phyloP scores from a whole-genome alignment of 2,113 vertebrate species.

The Ammodytes marinus region DNA sequence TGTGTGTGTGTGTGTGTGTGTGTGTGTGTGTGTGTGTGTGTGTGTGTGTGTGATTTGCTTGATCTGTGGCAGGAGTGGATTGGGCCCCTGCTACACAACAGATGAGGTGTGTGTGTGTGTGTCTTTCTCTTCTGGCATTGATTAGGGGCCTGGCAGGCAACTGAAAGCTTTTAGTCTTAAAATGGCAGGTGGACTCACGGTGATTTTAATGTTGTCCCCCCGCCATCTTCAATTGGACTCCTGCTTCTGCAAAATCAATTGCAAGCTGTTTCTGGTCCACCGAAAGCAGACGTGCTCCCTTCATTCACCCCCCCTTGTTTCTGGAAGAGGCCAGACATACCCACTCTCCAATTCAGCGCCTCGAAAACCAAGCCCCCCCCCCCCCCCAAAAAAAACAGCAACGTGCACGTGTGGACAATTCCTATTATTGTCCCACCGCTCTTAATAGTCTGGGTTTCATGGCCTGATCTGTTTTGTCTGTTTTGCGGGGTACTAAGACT shows the following conservation, averaged over 20 bases:
- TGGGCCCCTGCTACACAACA: conserved; percentile 48
- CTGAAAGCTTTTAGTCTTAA: conserved; percentile 70
- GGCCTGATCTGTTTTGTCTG: conserved; percentile 66
- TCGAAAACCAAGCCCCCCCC: not conserved
- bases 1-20: no score
- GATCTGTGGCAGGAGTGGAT: conserved; percentile 54
- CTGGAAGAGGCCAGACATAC: conserved; percentile 29
- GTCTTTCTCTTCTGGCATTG: conserved; percentile 66
- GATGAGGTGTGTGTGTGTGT: conserved; percentile 38
- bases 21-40: conserved; percentile 27
- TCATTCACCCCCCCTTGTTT: not conserved
- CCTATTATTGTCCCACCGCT: conserved; percentile 53
- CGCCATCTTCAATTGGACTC: conserved; percentile 62
- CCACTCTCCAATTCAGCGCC: conserved; percentile 8
- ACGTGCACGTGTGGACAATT: conserved; percentile 34
- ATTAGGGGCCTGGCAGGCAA: conserved; percentile 70
- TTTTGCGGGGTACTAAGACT: conserved; percentile 23
- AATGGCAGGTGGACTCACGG: conserved; percentile 74
- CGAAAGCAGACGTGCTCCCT: conserved; percentile 18
- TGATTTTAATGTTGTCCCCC: conserved; percentile 43
- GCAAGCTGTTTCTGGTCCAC: conserved; percentile 45
- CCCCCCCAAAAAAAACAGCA: not conserved
- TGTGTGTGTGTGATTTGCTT: conserved; percentile 41
- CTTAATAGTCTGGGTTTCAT: conserved; percentile 61
- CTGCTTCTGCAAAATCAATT: conserved; percentile 70